Evolutionary conservation across 2,888 invertebrate species (phyloP).

Genomic region (Byasa hedistus): DNA sequence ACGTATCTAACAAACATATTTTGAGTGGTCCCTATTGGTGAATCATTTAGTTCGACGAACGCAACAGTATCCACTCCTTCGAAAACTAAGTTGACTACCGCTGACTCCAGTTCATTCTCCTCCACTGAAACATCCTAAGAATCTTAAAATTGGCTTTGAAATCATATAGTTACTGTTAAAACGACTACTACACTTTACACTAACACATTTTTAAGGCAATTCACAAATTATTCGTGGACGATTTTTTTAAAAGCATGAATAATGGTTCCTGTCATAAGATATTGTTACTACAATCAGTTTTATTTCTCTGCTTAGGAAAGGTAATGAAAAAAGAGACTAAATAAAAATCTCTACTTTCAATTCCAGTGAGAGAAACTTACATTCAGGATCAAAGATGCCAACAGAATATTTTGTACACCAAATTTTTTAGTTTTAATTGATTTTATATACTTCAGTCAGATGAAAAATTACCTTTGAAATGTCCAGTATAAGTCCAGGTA

Average conservation of each 20-base stretch:
- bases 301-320: too few relatives aligned
- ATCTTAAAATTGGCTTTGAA: background rate
- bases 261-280: too few relatives aligned
- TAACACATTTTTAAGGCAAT: background rate
- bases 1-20: slow-evolving; percentile 93
- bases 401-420: too few relatives aligned
- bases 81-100: slow-evolving; percentile 80
- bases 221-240: too few relatives aligned
- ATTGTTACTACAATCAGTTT: too few relatives aligned
- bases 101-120: slow-evolving; percentile 41
- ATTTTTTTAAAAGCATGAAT: too few relatives aligned
- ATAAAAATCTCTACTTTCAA: too few relatives aligned
- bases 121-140: slow-evolving; percentile 48
- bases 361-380: too few relatives aligned
- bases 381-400: too few relatives aligned
- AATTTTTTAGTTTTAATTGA: too few relatives aligned
- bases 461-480: slow-evolving; percentile 81
- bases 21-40: slow-evolving; percentile 81
- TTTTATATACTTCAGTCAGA: background rate
- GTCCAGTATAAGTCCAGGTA: slow-evolving; percentile 87
- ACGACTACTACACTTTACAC: background rate
- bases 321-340: too few relatives aligned
- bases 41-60: slow-evolving; percentile 85
- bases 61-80: slow-evolving; percentile 94
- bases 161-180: background rate